Conservation (phyloP, 2,797 vertebrate genomes). For the Sebastes melanostomus region DNA sequence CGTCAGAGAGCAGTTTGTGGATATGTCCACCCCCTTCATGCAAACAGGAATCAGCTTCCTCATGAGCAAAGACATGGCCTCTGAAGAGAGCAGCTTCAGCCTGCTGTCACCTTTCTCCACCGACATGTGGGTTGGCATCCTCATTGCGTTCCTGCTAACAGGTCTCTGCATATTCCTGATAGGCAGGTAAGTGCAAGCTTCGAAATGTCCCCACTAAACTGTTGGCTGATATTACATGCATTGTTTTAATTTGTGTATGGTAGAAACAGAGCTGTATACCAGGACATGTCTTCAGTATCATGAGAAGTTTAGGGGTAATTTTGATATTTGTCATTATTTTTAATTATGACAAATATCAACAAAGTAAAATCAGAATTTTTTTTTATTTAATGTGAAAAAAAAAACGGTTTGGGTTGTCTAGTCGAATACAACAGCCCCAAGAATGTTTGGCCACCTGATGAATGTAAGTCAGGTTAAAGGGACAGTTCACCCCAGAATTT, state of each 20-base stretch:
- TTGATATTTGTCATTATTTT: not conserved
- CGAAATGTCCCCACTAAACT: not conserved
- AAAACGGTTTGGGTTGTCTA: not conserved
- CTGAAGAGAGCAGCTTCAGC: slow-evolving; percentile 79
- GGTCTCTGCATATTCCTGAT: slow-evolving; percentile 88
- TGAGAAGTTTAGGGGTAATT: not conserved
- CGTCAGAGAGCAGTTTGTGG: slow-evolving; percentile 79
- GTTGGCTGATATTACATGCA: too few species aligned
- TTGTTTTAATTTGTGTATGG: not conserved
- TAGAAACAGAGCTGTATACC: not conserved
- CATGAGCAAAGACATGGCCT: slow-evolving; percentile 72
- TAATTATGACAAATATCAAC: not conserved
- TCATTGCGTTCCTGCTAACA: slow-evolving; percentile 86
- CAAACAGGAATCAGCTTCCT: slow-evolving; percentile 89
- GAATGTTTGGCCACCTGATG: not conserved
- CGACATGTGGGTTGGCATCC: slow-evolving; percentile 86
- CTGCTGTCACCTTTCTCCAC: slow-evolving; percentile 88
- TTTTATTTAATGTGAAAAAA: not conserved
- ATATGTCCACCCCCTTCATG: slow-evolving; percentile 90
- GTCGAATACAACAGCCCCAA: not conserved
- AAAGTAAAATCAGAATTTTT: not conserved
- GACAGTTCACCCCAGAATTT: not conserved
- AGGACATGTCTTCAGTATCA: not conserved
- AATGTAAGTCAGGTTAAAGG: not conserved
- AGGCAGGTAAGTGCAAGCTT: slow-evolving; percentile 77